Evolutionary conservation across 1,140 invertebrate species (phyloP).

Genomic region (Papilio polytes): DNA sequence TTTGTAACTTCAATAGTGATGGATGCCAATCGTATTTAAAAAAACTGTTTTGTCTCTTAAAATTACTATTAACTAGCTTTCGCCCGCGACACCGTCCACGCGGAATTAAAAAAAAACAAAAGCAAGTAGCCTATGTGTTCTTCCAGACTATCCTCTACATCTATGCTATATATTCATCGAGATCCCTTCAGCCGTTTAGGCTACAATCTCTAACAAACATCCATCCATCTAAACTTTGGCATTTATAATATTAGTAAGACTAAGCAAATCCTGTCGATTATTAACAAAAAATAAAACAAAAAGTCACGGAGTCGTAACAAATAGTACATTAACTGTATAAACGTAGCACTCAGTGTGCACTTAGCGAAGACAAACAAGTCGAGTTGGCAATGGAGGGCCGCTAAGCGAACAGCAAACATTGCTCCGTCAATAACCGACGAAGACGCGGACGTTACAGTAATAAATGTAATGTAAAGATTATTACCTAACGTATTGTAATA

Average conservation of each 20-base stretch:
- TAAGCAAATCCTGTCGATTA: neutral
- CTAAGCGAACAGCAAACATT: conserved; percentile 32
- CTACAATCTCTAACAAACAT: no score
- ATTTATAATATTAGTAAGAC: no score
- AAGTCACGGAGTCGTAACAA: neutral
- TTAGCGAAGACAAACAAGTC: conserved; percentile 23
- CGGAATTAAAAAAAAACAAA: no score
- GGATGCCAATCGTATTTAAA: neutral
- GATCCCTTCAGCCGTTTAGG: no score
- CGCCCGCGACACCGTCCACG: no score
- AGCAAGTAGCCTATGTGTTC: no score
- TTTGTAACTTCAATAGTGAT: neutral
- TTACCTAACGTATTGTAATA: neutral
- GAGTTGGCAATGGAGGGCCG: conserved; percentile 22
- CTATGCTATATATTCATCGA: no score
- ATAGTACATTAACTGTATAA: neutral
- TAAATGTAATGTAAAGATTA: neutral
- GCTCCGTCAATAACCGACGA: conserved; percentile 1
- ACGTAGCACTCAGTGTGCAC: conserved; percentile 24
- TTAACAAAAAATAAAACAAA: neutral
- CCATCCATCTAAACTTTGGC: no score
- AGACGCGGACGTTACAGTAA: neutral
- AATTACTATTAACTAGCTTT: no score
- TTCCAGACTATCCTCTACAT: no score
- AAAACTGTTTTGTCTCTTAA: no score